Percentiles rank a stretch among this genome's conserved stretches.
These are phyloP conservation scores for Octodon degus DNA, from an alignment of 2,113 vertebrate species.

Conservation along the genomic window DNA sequence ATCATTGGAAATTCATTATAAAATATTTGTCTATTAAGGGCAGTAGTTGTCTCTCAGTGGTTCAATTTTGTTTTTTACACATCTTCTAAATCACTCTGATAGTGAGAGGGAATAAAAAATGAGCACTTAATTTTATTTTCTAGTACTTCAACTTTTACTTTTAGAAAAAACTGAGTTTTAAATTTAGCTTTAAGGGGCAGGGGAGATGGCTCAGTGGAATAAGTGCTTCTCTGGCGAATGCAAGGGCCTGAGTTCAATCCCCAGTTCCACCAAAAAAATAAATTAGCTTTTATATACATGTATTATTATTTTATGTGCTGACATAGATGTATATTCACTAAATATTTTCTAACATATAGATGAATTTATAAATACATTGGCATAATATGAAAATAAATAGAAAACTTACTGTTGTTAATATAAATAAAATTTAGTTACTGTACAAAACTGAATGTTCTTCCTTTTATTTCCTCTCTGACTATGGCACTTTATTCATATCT, in stretches of 20 bases:
- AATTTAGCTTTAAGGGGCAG: not conserved
- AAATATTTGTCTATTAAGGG: not conserved
- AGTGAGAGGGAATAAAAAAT: not conserved
- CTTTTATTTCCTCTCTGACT: not conserved
- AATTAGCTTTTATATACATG: not conserved
- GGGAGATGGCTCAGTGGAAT: too few relatives aligned
- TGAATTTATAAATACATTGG: not conserved
- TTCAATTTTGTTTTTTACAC: not conserved
- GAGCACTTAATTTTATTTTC: not conserved
- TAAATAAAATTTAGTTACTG: slow-evolving; percentile 1
- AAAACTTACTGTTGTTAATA: not conserved
- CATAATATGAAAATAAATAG: not conserved
- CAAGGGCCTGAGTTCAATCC: too few relatives aligned
- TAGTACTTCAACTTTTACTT: not conserved
- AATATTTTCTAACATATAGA: not conserved
- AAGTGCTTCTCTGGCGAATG: too few relatives aligned
- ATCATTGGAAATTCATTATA: not conserved
- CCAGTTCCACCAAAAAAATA: too few relatives aligned
- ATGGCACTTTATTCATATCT: not conserved
- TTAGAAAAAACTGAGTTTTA: not conserved
- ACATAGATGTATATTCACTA: not conserved
- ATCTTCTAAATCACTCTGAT: not conserved
- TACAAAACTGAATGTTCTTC: not conserved
- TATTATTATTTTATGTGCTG: not conserved
- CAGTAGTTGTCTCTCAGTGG: not conserved